Evolutionary conservation across 2,888 invertebrate genomes (phyloP).

Genomic region (Poecilobothrus nobilitatus): DNA sequence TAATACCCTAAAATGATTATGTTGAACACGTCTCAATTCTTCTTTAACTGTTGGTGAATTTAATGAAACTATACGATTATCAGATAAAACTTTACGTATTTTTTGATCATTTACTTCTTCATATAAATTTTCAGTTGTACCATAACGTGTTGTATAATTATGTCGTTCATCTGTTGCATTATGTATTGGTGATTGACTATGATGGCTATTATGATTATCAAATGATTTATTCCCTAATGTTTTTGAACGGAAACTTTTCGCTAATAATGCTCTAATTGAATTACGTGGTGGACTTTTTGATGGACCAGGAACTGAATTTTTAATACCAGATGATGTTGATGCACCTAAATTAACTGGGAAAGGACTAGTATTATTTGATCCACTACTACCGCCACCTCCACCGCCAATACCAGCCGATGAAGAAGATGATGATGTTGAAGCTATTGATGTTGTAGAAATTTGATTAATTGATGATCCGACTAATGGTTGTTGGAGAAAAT

Average conservation of each 20-base stretch:
- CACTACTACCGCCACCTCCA: not conserved
- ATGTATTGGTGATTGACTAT: constrained; percentile 10
- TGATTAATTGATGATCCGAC: constrained; percentile 23
- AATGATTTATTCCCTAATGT: constrained; percentile 33
- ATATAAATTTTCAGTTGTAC: constrained; percentile 61
- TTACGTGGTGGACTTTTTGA: constrained; percentile 42
- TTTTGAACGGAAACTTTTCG: constrained; percentile 40
- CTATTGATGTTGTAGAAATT: constrained; percentile 15
- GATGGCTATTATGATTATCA: constrained; percentile 27
- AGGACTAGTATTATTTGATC: constrained; percentile 1
- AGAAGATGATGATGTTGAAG: constrained; percentile 14
- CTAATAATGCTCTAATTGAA: constrained; percentile 40
- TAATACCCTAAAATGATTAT: constrained; percentile 71
- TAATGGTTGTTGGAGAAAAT: constrained; percentile 31
- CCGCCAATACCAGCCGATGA: not conserved
- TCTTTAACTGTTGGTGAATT: constrained; percentile 68
- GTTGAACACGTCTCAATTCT: constrained; percentile 75
- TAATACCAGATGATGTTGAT: constrained; percentile 20
- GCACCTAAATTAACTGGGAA: not conserved
- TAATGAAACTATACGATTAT: constrained; percentile 56
- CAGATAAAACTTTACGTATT: constrained; percentile 42
- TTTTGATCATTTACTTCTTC: constrained; percentile 43
- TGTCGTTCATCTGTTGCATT: constrained; percentile 45
- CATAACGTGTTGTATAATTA: constrained; percentile 68
- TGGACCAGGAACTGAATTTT: constrained; percentile 29